A percentile compares a stretch with the other conserved stretches of the same genome.
phyloP scores from a whole-genome alignment of 1,140 invertebrate genomes.

The Zaprionus ornatus region DNA sequence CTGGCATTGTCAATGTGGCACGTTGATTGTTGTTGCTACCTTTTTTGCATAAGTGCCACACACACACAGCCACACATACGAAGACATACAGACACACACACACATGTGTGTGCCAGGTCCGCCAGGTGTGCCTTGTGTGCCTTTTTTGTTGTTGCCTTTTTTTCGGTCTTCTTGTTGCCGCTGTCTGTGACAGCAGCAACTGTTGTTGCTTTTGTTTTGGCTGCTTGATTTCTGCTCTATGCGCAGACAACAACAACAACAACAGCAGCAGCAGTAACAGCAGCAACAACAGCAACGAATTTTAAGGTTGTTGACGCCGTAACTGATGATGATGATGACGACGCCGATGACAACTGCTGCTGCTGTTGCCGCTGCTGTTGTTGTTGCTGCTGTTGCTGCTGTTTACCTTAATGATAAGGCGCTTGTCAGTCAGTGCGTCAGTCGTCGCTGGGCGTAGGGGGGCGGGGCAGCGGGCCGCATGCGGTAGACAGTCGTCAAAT shows the following conservation, averaged over 20 bases:
- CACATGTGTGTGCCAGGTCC: conserved; percentile 33
- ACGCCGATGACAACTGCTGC: conserved; percentile 67
- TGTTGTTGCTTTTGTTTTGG: conserved; percentile 28
- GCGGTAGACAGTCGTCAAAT: conserved; percentile 65
- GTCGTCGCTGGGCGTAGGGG: neutral
- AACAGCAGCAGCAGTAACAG: conserved; percentile 1
- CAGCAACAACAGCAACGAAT: conserved; percentile 47
- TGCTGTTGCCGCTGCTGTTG: conserved; percentile 21
- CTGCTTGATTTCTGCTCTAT: conserved; percentile 43
- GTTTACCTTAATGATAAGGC: conserved; percentile 82
- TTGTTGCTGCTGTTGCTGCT: conserved; percentile 45
- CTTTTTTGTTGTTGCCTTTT: conserved; percentile 12
- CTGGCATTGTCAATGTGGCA: conserved; percentile 78
- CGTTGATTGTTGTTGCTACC: conserved; percentile 77
- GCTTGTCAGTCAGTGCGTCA: conserved; percentile 73
- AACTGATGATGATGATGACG: conserved; percentile 54
- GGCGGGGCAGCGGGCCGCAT: conserved; percentile 11
- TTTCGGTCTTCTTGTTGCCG: conserved; percentile 56
- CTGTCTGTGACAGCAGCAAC: conserved; percentile 64
- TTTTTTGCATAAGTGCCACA: conserved; percentile 79
- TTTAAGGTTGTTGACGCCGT: conserved; percentile 76
- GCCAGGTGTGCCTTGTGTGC: conserved; percentile 49
- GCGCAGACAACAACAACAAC: conserved; percentile 24
- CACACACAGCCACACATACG: conserved; percentile 22
- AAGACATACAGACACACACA: conserved; percentile 45